Evolutionary conservation across 2,888 invertebrate genomes (phyloP), one percentile per base, ranked within the genome.

Genomic region (Charanyca ferruginea): DNA sequence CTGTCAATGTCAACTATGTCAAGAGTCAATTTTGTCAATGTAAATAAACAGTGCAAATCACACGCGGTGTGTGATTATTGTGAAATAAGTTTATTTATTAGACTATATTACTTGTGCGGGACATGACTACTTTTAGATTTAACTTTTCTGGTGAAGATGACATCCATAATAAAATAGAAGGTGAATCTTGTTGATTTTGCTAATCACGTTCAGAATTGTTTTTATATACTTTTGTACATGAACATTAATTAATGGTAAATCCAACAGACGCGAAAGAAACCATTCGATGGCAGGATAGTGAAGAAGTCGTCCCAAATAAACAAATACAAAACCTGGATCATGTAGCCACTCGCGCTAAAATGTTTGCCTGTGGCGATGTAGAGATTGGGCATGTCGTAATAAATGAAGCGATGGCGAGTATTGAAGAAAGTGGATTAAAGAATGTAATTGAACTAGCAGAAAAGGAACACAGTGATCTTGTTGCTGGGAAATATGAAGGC

Each of bases 401-500:
- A n/a, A 90, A 86, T 42, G 91, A 94, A 72, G 91, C 92, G 48
- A 70, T 95, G 16, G 91, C 84, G 60, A 87, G 87, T 62, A 84
- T 89, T 55, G 79, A 82, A 51, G 87, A 93, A 49, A 87, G 88
- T 69, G 89, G 86, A 65, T 80, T 88, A 54, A 90, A 87, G 64
- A 93, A 91, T 80, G 93, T 95, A 5, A 79, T 96, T 25, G 92
- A 95, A 84, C 63, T 89, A 44, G 96, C 97, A 23, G 97, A 97
- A 82, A 92, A 96, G 52, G 95, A 95, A 72, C 97, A 97, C 84
- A 97, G 98, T 11, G 98, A 98, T 93, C 94, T 98, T 58, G 89
- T 98, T 61, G 95, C 97, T 45, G 97, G 97, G 9, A 96, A 97
- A 84, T 98, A 98, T 95, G 98, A 98, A 96, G 98, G 98, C 97